Percentiles rank a stretch among this genome's conserved stretches.
phyloP scores from a whole-genome alignment of 2,113 vertebrate genomes.

The Engraulis encrasicolus region DNA sequence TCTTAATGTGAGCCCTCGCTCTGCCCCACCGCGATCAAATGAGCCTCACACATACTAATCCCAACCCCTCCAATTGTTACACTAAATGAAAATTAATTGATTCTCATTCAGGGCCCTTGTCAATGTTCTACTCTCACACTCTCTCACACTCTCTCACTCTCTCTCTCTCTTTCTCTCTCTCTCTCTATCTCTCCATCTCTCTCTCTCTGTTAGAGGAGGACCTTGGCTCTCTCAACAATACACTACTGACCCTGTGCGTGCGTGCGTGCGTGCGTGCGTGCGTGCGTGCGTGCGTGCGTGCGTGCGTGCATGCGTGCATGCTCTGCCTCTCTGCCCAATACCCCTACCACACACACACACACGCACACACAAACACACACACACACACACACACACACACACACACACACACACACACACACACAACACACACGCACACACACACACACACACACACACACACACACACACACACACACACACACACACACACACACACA shows the following conservation, averaged over 20 bases:
- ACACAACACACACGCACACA: no score
- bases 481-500: no score
- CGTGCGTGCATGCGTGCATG: background rate
- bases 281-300: background rate
- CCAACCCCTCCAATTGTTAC: constrained; percentile 69
- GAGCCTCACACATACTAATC: constrained; percentile 79
- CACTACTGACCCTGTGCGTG: constrained; percentile 28
- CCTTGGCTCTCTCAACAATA: constrained; percentile 68
- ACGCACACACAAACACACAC: no score
- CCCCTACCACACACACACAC: background rate
- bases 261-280: no score
- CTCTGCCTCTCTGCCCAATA: background rate
- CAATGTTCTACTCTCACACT: constrained; percentile 65
- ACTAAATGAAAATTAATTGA: constrained; percentile 83
- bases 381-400: no score
- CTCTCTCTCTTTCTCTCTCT: constrained; percentile 64
- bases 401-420: no score
- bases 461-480: no score
- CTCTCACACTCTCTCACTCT: constrained; percentile 62
- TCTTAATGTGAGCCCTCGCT: constrained; percentile 51
- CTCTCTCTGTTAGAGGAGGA: constrained; percentile 68
- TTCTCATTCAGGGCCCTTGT: constrained; percentile 73
- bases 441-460: no score
- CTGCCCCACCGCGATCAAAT: constrained; percentile 72
- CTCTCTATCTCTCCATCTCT: constrained; percentile 65